Base-by-base conservation (phyloP, 2,113 vertebrate species). In the Baryphthengus martii region DNA sequence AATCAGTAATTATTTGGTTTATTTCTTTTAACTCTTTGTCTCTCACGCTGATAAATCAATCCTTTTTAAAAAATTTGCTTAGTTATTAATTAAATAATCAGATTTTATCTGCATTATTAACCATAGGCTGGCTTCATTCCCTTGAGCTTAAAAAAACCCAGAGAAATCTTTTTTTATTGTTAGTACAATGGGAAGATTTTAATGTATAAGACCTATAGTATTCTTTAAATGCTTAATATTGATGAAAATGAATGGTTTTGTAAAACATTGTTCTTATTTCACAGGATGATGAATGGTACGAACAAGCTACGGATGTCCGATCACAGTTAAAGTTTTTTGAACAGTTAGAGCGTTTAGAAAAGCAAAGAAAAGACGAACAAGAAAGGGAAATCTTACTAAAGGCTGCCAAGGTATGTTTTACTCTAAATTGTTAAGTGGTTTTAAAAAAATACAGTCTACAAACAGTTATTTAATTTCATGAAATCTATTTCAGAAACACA, bases 251-350 rank as follows among this genome's bases (percentile, higher is more conserved):
- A 2, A 11, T 65, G 62, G 4, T 44, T 35, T 45, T 18, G 4
- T 37, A 7, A 66, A 77, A 47, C 42, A 3, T 47, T 55, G 6
- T 71, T 71, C n/a, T 78, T 89, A 28, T 49, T 80, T 94, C 44
- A 3, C 97, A 99, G 98, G 98, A 99, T 8, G 98, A 98, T 13
- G 98, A 99, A 52, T 98, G 97, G 97, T 98, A 98, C 1, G 98
- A 98, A 50, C 98, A 98, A 95, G 96, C 98, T 39, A 98, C 98
- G 83, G 98, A 99, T 53, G 98, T 98, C 80, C 98, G 98, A 47
- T 97, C 98, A 16, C 98, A 99, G 92, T 94, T 99, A 2, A 98
- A 98, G 93, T 99, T 99, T 97, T 99, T 99, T 72, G 99, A 99
- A 63, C 99, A 99, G 96, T 90, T 99, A 97, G 98, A 99, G 82